Evolutionary conservation across 2,888 invertebrate species (phyloP).

Genomic region (Calliopum simillimum): DNA sequence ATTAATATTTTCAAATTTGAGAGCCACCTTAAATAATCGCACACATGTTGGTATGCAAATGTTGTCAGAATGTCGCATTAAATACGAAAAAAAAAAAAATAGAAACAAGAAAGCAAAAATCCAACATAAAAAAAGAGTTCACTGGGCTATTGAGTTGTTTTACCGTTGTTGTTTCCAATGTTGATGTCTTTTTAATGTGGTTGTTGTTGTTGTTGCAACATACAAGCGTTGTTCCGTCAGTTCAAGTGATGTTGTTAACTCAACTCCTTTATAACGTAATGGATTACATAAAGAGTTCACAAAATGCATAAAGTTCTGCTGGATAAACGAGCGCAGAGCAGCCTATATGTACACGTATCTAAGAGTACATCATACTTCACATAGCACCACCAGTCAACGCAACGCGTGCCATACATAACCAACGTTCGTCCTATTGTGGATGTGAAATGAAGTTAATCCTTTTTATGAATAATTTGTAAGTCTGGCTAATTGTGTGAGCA

Average conservation of each 20-base stretch:
- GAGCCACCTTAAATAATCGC: too few species aligned
- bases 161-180: constrained; percentile 12
- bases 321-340: background rate
- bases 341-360: too few species aligned
- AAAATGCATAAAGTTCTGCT: constrained; percentile 1
- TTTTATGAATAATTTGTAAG: constrained; percentile 16
- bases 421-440: background rate
- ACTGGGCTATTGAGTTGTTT: too few species aligned
- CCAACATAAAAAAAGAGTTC: too few species aligned
- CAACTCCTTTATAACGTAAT: background rate
- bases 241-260: constrained; percentile 10
- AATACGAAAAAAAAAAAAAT: too few species aligned
- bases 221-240: background rate
- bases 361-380: background rate
- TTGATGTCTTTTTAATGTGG: background rate
- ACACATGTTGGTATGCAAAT: too few species aligned
- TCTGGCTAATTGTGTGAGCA: constrained; percentile 8
- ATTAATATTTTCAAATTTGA: too few species aligned
- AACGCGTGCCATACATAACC: background rate
- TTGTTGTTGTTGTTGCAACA: background rate
- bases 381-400: background rate
- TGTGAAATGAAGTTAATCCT: background rate
- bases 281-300: constrained; percentile 1
- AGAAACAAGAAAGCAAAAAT: too few species aligned
- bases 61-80: too few species aligned